Evolutionary conservation across 2,113 vertebrate genomes (phyloP).

Genomic region (Gopherus evgoodei): DNA sequence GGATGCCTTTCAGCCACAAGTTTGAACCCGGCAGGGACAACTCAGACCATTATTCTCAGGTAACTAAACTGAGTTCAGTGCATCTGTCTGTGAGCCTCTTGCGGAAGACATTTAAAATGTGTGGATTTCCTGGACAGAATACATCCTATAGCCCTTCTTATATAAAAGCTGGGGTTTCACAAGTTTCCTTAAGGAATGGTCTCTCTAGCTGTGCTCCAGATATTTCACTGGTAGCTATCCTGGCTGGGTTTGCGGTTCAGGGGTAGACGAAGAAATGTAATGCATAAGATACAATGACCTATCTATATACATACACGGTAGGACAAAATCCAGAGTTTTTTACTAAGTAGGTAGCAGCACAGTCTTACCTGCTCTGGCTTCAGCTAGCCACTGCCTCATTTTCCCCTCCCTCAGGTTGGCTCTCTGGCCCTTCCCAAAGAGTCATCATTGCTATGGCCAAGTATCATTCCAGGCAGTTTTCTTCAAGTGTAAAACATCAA

Average conservation of each 20-base stretch:
- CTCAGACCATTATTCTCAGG: neutral
- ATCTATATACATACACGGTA: constrained; percentile 42
- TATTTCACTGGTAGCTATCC: constrained; percentile 10
- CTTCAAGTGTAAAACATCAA: neutral
- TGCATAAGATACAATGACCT: neutral
- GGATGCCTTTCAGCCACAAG: neutral
- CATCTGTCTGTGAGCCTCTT: neutral
- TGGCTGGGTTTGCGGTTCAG: neutral
- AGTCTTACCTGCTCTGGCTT: neutral
- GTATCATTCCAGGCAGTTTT: neutral
- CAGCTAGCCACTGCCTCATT: neutral
- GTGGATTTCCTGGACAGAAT: neutral
- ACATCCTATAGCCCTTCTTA: neutral
- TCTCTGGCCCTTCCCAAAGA: neutral
- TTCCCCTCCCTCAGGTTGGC: neutral
- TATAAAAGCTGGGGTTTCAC: neutral
- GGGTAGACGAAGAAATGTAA: neutral
- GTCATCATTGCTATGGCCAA: neutral
- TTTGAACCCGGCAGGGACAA: neutral
- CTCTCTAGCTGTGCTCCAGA: constrained; percentile 13
- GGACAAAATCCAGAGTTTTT: neutral
- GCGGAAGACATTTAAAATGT: neutral
- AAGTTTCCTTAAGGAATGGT: constrained; percentile 4
- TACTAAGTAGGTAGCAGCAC: neutral
- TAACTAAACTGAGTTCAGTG: neutral